Evolutionary conservation across 2,113 vertebrate species (phyloP).

Genomic region (Perccottus glenii): DNA sequence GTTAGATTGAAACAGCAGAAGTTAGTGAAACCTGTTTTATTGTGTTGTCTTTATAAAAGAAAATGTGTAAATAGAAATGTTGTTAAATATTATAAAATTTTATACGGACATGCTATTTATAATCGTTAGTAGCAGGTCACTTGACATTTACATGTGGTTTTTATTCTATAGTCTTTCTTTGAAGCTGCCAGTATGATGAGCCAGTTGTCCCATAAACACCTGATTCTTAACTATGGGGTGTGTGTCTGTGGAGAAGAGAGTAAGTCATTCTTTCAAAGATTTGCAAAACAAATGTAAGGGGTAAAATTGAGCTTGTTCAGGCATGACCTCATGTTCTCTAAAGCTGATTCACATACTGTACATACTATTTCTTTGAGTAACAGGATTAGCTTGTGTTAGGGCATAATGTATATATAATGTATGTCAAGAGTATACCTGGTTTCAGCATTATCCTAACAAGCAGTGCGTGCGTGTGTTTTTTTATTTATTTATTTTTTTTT

Average conservation of each 20-base stretch:
- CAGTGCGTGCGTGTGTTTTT: too few relatives aligned
- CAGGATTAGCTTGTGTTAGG: not conserved
- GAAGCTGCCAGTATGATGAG: slow-evolving; percentile 99
- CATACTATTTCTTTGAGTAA: not conserved
- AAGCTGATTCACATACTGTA: not conserved
- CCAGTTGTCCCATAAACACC: slow-evolving; percentile 95
- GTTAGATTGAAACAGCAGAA: not conserved
- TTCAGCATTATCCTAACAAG: not conserved
- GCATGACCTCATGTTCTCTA: not conserved
- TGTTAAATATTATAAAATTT: too few relatives aligned
- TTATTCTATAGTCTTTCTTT: slow-evolving; percentile 88
- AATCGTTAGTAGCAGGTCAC: not conserved
- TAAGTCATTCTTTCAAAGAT: slow-evolving; percentile 77
- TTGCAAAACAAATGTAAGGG: not conserved
- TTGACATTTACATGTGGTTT: not conserved
- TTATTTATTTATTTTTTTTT: too few relatives aligned
- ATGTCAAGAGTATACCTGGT: not conserved
- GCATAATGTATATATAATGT: not conserved
- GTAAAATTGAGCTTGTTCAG: not conserved
- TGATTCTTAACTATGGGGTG: slow-evolving; percentile 95
- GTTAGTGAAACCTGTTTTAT: too few relatives aligned
- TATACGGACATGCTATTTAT: not conserved
- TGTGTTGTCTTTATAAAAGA: too few relatives aligned
- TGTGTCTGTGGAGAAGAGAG: slow-evolving; percentile 96
- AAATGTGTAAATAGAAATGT: too few relatives aligned